These are phyloP conservation scores for Anarhynchus alexandrinus DNA, from an alignment of 2,113 vertebrate species.

Conservation along the genomic window DNA sequence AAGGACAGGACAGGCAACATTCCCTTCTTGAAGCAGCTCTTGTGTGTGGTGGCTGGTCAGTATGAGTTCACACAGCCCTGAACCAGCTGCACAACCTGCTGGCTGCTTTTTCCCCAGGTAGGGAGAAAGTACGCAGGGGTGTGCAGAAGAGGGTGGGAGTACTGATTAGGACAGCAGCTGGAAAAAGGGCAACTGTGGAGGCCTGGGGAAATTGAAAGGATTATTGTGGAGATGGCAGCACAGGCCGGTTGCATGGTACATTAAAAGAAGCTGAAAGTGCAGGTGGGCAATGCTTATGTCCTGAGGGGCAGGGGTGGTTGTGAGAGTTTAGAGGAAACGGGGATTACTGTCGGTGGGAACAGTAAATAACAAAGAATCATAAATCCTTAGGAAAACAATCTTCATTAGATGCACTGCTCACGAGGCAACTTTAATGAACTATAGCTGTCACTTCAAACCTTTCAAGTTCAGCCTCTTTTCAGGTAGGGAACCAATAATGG, in stretches of 20 bases:
- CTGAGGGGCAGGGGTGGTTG: not conserved
- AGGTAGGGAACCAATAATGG: not conserved
- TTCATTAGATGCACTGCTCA: not conserved
- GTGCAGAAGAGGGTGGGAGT: not conserved
- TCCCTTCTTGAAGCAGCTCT: not conserved
- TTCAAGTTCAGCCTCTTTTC: not conserved
- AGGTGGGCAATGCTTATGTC: not conserved
- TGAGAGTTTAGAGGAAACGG: not conserved
- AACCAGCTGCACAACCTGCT: not conserved
- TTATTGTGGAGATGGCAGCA: not conserved
- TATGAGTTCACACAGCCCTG: not conserved
- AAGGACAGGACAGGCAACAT: not conserved
- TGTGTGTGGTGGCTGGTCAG: not conserved
- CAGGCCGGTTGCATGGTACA: not conserved
- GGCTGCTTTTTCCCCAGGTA: not conserved
- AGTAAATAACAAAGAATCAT: not conserved
- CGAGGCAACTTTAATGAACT: not conserved
- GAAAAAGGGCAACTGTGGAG: not conserved
- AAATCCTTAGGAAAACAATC: slow-evolving; percentile 5
- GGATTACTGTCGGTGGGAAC: not conserved
- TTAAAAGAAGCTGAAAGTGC: not conserved
- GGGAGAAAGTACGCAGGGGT: not conserved
- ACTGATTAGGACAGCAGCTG: not conserved
- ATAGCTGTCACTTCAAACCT: not conserved
- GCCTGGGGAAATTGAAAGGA: not conserved